Base-by-base conservation (phyloP, 2,888 invertebrate species). In the Pandemis corylana region DNA sequence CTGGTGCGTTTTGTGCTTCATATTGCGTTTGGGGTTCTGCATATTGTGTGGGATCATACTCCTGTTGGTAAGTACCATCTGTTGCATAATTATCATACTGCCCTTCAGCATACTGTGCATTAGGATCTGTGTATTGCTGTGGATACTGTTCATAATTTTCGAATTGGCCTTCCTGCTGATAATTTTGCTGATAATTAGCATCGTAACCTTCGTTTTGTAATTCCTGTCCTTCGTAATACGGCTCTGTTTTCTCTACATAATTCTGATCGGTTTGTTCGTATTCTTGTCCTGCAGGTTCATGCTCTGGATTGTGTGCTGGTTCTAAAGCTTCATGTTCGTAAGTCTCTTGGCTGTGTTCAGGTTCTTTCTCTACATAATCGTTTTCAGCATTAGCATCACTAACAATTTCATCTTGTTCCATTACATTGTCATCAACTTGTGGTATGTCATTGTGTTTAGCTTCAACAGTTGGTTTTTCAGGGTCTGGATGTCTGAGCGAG, bases 111-210 rank as follows among this genome's bases (percentile, higher is more conserved):
- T 91, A 91, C 61, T 90, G 87, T 66, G 84, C 84, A 69, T 88
- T 88, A 7, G 89, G 87, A 76, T 90, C 89, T 44, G 78, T 77
- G 77, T 90, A 89, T 74, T 86, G 85, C 28, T 82, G 78, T 10
- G 80, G 80, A 63, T 83, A 80, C 62, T 89, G 88, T 73, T 88
- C 89, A 74, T 90, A 90, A 77, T 90, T 89, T 76, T 89, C 89
- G 68, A 89, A 89, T 70, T 90, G 87, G 68, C 85, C 89, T 65
- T 90, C 89, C 61, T 78, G 71, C 61, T 78, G 71, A 7, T 76
- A 69, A 28, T 78, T 72, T 7, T 80, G 68, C 20, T 49, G 83
- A 44, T 86, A 86, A 78, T 83, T 87, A 77, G 85, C 84, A 71
- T 87, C 84, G 64, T 87, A 87, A 56, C 85, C 82, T 78, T 82